Conservation (phyloP, 2,888 invertebrate species). For the Drosophila quinaria region DNA sequence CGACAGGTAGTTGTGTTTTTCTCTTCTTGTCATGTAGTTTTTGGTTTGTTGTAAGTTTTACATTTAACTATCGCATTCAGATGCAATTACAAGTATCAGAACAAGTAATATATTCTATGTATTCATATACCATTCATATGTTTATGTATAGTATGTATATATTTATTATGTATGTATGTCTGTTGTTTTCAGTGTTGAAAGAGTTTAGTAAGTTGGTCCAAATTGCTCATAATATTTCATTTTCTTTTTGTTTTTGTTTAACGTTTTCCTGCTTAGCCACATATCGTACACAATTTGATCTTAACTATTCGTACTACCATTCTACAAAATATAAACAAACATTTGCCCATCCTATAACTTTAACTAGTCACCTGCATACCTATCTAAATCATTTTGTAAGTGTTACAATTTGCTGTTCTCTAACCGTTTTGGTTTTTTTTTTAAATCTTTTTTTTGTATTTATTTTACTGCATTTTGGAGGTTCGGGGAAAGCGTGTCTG, state of each 20-base stretch:
- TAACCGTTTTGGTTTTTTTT: neutral
- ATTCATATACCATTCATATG: constrained; percentile 5
- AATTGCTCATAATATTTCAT: constrained; percentile 55
- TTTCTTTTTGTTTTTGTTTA: constrained; percentile 16
- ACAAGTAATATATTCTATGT: constrained; percentile 20
- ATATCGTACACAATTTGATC: constrained; percentile 42
- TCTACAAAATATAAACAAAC: constrained; percentile 21
- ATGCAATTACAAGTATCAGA: constrained; percentile 17
- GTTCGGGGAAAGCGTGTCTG: constrained; percentile 44
- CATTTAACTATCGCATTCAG: constrained; percentile 15
- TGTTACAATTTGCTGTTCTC: constrained; percentile 9
- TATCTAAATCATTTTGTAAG: constrained; percentile 10
- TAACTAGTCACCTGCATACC: constrained; percentile 15
- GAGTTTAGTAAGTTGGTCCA: constrained; percentile 68
- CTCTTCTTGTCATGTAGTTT: constrained; percentile 18
- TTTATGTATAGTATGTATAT: neutral
- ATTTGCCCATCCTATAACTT: constrained; percentile 16
- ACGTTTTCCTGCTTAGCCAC: constrained; percentile 23
- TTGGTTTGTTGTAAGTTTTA: constrained; percentile 1
- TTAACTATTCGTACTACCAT: constrained; percentile 20
- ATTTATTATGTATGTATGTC: constrained; percentile 20
- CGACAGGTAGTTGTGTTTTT: constrained; percentile 74
- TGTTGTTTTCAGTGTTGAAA: constrained; percentile 27
- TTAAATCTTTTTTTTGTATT: neutral
- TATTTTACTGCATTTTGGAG: constrained; percentile 27